phyloP scores from a whole-genome alignment of 2,113 vertebrate genomes.

The Micronisus gabar region DNA sequence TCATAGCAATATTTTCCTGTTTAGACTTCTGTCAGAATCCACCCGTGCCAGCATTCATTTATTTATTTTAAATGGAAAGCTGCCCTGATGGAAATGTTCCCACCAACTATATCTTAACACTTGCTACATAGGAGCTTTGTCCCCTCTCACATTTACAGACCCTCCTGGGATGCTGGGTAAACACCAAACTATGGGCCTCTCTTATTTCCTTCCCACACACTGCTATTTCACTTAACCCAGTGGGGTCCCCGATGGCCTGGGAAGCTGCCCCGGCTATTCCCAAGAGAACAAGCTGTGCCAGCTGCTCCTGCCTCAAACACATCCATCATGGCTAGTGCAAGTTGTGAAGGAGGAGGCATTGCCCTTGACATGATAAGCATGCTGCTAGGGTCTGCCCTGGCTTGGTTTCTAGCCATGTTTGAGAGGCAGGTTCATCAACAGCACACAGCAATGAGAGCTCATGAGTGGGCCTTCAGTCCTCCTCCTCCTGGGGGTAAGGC shows the following conservation, averaged over 20 bases:
- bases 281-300: neutral
- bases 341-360: neutral
- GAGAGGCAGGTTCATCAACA: neutral
- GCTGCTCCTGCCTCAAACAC: neutral
- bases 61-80: slow-evolving; percentile 12
- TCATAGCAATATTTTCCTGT: slow-evolving; percentile 39
- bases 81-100: neutral
- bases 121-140: neutral
- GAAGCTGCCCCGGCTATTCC: neutral
- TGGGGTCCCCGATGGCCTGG: neutral
- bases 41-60: neutral
- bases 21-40: slow-evolving; percentile 42
- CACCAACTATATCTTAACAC: neutral
- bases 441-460: neutral
- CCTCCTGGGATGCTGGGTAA: neutral
- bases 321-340: neutral
- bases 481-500: neutral
- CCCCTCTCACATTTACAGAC: neutral
- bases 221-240: neutral
- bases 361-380: neutral
- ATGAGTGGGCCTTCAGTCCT: neutral
- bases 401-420: neutral
- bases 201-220: neutral
- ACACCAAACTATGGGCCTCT: neutral
- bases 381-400: neutral